Evolutionary conservation across 2,888 invertebrate species (phyloP), one percentile per base, ranked within the genome.

Genomic region (Euplagia quadripunctaria): DNA sequence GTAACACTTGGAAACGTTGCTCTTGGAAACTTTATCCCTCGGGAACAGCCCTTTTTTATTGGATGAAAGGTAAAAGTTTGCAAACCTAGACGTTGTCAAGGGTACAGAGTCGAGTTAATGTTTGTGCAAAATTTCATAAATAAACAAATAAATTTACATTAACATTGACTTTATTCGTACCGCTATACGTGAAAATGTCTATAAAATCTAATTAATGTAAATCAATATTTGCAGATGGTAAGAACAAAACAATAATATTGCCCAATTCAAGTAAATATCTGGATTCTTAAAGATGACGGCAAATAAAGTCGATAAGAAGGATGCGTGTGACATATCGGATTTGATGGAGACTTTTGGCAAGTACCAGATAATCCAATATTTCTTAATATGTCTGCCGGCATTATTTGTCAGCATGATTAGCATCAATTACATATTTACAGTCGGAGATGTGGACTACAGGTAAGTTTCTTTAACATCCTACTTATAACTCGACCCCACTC

Each of bases 301-400:
- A 9, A 41, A 20, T 12, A 51, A 77, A 64, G 66, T 73, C 2
- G 68, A 79, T 43, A 72, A 75, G 4, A 74, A 74, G 14, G 82
- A 87, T 72, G 65, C 81, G 41, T 79, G 83, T 69, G 90, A 90
- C 52, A 79, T 93, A 70, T 85, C 88, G 0, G 85, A 90, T 51
- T 80, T 92, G 8, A 79, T 92, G 73, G 94, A 94, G 72, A 89
- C 86, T 61, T 96, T 96, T 78, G 96, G 96, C 1, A 91, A 83
- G 79, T 96, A 93, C 79, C 96, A 96, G 78, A 83, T 87, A 41
- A 65, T 90, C 61, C 94, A 94, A 70, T 94, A 91, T 65, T 72
- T 84, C 0, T 81, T 89, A 43, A 85, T 91, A 12, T 92, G 92
- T 76, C 42, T 93, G 1, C 90, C 93, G 0, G 87, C 90, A 0